Evolutionary conservation across 1,140 invertebrate species (phyloP).

Genomic region (Drosophila tristis): DNA sequence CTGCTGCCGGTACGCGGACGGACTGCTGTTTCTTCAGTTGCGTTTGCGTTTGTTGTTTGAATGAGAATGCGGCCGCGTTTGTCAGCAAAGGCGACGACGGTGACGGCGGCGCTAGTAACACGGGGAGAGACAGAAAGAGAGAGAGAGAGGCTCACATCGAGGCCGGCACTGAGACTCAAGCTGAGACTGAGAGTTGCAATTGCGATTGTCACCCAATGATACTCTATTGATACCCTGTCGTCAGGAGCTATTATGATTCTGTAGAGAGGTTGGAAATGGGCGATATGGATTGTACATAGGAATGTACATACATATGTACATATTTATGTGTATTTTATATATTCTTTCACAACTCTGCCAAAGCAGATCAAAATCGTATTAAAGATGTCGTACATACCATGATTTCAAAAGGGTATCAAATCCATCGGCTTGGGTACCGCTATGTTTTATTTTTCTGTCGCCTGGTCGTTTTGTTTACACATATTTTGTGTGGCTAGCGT

Average conservation of each 20-base stretch:
- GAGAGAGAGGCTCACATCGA: conserved; percentile 30
- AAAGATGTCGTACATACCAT: no score
- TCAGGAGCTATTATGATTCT: no score
- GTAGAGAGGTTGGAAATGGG: neutral
- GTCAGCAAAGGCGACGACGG: conserved; percentile 15
- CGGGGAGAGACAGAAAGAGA: conserved; percentile 9
- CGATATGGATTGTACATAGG: conserved; percentile 7
- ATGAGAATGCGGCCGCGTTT: conserved; percentile 69
- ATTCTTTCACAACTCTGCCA: no score
- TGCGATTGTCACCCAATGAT: conserved; percentile 71
- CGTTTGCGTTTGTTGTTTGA: conserved; percentile 81
- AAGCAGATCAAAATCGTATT: no score
- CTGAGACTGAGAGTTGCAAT: conserved; percentile 59
- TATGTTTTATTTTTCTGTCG: conserved; percentile 1
- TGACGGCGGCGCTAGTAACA: conserved; percentile 22
- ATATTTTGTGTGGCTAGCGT: conserved; percentile 28
- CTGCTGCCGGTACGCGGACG: conserved; percentile 45
- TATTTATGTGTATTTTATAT: no score
- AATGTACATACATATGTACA: neutral
- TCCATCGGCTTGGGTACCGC: no score
- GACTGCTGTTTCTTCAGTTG: conserved; percentile 75
- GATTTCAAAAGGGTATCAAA: no score
- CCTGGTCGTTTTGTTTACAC: conserved; percentile 62
- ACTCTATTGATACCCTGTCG: conserved; percentile 1
- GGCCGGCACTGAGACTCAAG: conserved; percentile 27